phyloP scores from a whole-genome alignment of 2,113 vertebrate genomes.

The Sula dactylatra region DNA sequence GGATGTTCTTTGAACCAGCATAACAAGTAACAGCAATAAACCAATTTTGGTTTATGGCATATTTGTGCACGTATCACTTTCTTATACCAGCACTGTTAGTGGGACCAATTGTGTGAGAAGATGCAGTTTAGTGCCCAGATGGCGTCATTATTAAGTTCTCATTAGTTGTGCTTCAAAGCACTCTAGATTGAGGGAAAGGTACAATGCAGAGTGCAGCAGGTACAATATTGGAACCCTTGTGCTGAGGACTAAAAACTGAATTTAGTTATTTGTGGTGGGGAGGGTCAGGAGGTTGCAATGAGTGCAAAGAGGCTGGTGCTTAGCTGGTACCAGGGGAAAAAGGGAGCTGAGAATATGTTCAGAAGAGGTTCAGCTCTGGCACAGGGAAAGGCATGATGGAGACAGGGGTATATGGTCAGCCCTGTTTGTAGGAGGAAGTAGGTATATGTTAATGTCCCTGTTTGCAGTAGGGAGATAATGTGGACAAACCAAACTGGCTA shows the following conservation, averaged over 20 bases:
- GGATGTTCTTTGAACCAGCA: not conserved
- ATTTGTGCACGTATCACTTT: not conserved
- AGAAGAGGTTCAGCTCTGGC: not conserved
- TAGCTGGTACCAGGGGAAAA: not conserved
- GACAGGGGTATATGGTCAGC: not conserved
- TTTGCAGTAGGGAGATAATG: not conserved
- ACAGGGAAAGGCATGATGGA: not conserved
- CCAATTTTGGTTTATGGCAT: too few relatives aligned
- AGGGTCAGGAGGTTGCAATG: not conserved
- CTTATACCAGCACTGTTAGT: not conserved
- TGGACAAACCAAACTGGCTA: not conserved
- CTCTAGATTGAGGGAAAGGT: not conserved
- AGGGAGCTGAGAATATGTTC: not conserved
- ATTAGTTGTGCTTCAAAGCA: not conserved
- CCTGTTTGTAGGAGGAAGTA: not conserved
- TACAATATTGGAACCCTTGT: not conserved
- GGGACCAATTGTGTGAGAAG: not conserved
- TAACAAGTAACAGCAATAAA: not conserved
- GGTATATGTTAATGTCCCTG: too few relatives aligned
- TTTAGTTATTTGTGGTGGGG: not conserved
- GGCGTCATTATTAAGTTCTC: not conserved
- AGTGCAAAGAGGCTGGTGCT: not conserved
- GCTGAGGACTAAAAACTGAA: not conserved
- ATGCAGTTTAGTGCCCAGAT: not conserved
- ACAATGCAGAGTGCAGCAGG: not conserved